Base-by-base conservation (phyloP, 2,113 vertebrate species). In the Ifrita kowaldi region DNA sequence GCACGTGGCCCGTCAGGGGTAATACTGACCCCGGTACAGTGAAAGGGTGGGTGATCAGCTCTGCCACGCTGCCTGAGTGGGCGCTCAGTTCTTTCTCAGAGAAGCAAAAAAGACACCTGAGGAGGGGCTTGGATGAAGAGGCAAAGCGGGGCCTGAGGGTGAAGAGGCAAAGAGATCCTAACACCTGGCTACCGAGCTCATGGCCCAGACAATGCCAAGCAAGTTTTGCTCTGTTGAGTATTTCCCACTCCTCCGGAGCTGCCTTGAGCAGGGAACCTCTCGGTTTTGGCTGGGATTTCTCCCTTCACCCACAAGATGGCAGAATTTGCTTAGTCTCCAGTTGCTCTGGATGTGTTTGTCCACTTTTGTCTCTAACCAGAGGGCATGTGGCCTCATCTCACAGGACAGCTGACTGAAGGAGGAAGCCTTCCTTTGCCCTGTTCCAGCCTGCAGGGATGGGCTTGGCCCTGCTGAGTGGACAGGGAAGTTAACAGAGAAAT, bases 221-320 rank as follows among this genome's bases (percentile, higher is more conserved):
- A 0, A 21, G 20, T 88, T 67, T 67, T 83, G 33, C 15, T 37
- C 26, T 53, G 5, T 11, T 50, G 6, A 9, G 7, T 32, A 32
- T 47, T 47, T 85, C 22, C 64, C 16, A 16, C 26, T 62, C 18
- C 24, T 74, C 0, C 0, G 3, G 42, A 74, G 21, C n/a, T 53
- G 30, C 35, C 16, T 47, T 16, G 24, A 44, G 32, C 0, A 7
- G 67, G 28, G 6, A 88, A 33, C 15, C 44, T 24, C 44, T 69
- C 2, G 0, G 3, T 60, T 94, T 87, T 0, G 0, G 22, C 9
- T 27, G 53, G 44, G 53, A 68, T 95, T 93, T 82, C 93, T 91
- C 69, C 60, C 37, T 78, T 67, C 52, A 59, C 39, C 77, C 93
- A 93, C 85, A 73, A 95, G 90, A 90, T 93, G 92, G 92, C 95